Conservation (phyloP, 2,888 invertebrate species). For the Metalampra italica region DNA sequence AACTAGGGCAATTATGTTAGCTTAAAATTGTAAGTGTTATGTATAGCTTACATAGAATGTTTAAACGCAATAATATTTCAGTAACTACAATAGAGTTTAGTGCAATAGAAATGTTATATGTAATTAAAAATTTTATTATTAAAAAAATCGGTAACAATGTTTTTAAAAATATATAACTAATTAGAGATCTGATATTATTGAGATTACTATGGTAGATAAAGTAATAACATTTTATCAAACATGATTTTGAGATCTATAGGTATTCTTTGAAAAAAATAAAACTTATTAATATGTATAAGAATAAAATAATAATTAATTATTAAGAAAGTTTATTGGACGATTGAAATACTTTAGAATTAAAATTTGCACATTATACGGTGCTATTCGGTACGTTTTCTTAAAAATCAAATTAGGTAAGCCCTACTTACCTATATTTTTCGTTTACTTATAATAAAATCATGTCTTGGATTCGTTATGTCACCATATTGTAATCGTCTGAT, state of each 20-base stretch:
- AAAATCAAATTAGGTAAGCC: constrained; percentile 16
- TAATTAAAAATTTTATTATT: constrained; percentile 62
- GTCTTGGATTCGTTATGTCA: too few species aligned
- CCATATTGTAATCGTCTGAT: too few species aligned
- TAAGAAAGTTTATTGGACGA: not conserved
- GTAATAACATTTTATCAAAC: constrained; percentile 39
- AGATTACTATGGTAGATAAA: constrained; percentile 59
- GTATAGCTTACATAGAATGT: constrained; percentile 47
- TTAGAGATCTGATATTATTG: constrained; percentile 64
- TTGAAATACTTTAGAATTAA: not conserved
- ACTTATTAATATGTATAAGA: constrained; percentile 16
- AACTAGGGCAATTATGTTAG: constrained; percentile 18
- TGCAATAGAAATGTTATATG: constrained; percentile 73
- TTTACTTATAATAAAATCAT: not conserved
- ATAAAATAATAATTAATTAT: not conserved
- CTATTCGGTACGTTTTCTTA: constrained; percentile 20
- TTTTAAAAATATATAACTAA: constrained; percentile 48
- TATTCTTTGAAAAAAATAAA: constrained; percentile 29
- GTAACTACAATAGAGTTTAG: constrained; percentile 51
- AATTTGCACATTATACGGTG: constrained; percentile 28
- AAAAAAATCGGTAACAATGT: constrained; percentile 32
- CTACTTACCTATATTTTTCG: too few species aligned
- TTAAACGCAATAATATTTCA: constrained; percentile 63
- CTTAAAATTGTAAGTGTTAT: constrained; percentile 31
- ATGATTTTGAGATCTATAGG: constrained; percentile 31